These are phyloP conservation scores for Hapalemur alaotrensis DNA, from an alignment of 2,797 vertebrate species.

Conservation along the genomic window DNA sequence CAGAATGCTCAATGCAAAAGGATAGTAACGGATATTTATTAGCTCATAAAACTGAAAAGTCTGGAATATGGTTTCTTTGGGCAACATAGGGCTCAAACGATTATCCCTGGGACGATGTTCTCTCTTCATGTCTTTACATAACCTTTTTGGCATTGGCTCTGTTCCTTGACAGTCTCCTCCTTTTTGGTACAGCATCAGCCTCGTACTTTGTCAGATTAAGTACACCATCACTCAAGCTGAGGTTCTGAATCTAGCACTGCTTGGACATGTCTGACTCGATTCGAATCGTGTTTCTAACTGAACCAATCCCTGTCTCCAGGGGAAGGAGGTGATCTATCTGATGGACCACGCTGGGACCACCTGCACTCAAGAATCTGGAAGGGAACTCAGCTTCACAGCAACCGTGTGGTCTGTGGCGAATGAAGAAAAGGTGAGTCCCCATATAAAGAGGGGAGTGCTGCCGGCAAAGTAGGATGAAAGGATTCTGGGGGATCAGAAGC, in stretches of 20 bases:
- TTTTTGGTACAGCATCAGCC: not conserved
- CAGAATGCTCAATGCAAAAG: not conserved
- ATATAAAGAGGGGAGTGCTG: not conserved
- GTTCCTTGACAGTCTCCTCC: not conserved
- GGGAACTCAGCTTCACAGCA: not conserved
- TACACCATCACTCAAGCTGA: not conserved
- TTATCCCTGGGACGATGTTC: not conserved
- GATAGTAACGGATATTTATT: not conserved
- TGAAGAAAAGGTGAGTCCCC: not conserved
- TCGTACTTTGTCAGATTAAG: not conserved
- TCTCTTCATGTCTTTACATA: not conserved
- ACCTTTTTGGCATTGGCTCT: not conserved
- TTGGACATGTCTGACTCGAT: not conserved
- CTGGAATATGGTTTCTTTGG: not conserved
- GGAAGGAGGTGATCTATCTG: not conserved
- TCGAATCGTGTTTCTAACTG: not conserved
- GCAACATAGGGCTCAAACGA: not conserved
- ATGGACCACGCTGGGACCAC: not conserved
- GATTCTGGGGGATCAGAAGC: not conserved
- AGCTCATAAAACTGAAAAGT: not conserved
- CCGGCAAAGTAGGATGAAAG: not conserved
- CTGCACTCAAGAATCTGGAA: not conserved
- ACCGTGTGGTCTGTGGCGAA: not conserved
- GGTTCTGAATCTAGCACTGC: not conserved
- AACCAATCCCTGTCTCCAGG: not conserved